Evolutionary conservation across 2,113 vertebrate genomes (phyloP), one percentile per base, ranked within the genome.

Genomic region (Machaerirhynchus nigripectus): DNA sequence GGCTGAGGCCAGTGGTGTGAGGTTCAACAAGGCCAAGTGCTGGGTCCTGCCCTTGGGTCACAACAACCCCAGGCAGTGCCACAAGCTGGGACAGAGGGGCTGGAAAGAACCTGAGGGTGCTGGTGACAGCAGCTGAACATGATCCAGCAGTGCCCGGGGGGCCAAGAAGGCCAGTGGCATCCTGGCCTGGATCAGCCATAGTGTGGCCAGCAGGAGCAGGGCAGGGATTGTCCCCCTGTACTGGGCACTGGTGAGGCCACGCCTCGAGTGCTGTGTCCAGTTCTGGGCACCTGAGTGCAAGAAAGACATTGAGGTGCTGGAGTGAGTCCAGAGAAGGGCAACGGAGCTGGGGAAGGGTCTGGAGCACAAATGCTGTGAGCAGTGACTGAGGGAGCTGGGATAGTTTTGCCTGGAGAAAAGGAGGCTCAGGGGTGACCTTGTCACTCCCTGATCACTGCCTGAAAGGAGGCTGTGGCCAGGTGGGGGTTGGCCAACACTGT

Each of bases 401-500:
- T 8, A 4, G 44, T 44, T 44, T 44, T 3, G 4, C 5, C 15
- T 70, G 14, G n/a, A 60, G 15, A 71, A 67, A 16, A 55, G 70
- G 13, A 22, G 40, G 4, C 26, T 82, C 10, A 65, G 16, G 5
- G 10, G 22, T 0, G 26, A 42, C 15, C 5, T 35, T 10, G 13
- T 6, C 6, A 4, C 7, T 17, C 9, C 2, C 44, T 5, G n/a
- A 22, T 10, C 40, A 0, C 15, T 75, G 13, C 35, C 19, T 39
- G 49, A 22, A 44, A 37, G 8, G 28, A 63, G 31, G 4, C 0
- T n/a, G 11, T 20, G 18, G 0, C 1, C 4, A 56, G 24, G 23
- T 20, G 2, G 2, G 10, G 1, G 3, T 16, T 4, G 2, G 33
- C 26, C 55, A 59, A 46, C 4, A 19, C 15, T 12, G 4, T 2